These are phyloP conservation scores for Syngnathus typhle DNA, from an alignment of 2,113 vertebrate genomes.

Conservation along the genomic window DNA sequence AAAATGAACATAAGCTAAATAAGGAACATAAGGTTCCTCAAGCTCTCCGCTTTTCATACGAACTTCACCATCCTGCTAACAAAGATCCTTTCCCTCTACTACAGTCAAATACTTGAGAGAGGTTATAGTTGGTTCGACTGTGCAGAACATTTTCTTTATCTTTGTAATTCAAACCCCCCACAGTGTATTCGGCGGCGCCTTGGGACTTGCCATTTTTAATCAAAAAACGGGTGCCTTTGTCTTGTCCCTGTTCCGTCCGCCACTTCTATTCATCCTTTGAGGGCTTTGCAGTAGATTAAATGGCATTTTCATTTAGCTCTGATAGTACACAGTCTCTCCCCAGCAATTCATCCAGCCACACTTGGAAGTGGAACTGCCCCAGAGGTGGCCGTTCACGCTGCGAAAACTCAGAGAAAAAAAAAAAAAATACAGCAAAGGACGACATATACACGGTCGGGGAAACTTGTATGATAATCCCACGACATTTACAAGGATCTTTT, in stretches of 20 bases:
- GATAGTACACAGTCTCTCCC: slow-evolving; percentile 31
- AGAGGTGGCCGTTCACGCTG: slow-evolving; percentile 36
- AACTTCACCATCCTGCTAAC: not conserved
- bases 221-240: slow-evolving; percentile 55
- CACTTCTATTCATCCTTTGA: slow-evolving; percentile 45
- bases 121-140: slow-evolving; percentile 18
- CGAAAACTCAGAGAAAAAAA: slow-evolving; percentile 23
- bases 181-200: slow-evolving; percentile 32
- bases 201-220: slow-evolving; percentile 59
- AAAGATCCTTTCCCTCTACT: slow-evolving; percentile 13
- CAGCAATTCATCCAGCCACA: slow-evolving; percentile 39
- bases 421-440: slow-evolving; percentile 20
- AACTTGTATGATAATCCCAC: slow-evolving; percentile 26
- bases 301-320: slow-evolving; percentile 49
- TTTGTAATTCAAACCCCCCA: slow-evolving; percentile 36
- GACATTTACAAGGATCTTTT: slow-evolving; percentile 10
- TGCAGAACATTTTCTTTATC: slow-evolving; percentile 35
- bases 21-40: not conserved
- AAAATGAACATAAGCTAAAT: not conserved
- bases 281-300: slow-evolving; percentile 57
- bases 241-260: slow-evolving; percentile 50
- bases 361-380: slow-evolving; percentile 31
- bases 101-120: slow-evolving; percentile 21
- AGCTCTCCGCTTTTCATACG: not conserved
- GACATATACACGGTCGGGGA: slow-evolving; percentile 20